Evolutionary conservation across 2,888 invertebrate genomes (phyloP).

Genomic region (Trissonchulus latispiculum): DNA sequence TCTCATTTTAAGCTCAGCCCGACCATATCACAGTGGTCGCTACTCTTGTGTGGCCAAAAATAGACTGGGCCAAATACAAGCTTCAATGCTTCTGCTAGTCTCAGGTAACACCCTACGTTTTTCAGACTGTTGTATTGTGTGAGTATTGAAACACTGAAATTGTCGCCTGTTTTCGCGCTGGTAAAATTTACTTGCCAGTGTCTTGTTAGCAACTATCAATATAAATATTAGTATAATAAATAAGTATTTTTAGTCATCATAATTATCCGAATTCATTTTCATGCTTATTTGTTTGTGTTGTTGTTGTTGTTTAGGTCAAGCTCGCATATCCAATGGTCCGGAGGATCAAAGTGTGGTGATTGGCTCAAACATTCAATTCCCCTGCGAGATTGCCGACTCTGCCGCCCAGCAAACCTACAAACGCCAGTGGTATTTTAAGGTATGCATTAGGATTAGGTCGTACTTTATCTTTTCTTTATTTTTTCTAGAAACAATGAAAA

Average conservation of each 20-base stretch:
- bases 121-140: no score
- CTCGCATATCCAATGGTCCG: constrained; percentile 65
- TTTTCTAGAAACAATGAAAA: no score
- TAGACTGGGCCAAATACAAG: constrained; percentile 73
- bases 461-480: not conserved
- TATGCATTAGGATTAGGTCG: not conserved
- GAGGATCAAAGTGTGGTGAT: constrained; percentile 61
- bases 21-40: constrained; percentile 70
- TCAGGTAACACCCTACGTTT: no score
- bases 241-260: no score
- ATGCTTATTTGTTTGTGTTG: no score
- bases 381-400: constrained; percentile 81
- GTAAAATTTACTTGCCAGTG: no score
- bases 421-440: constrained; percentile 26
- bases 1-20: constrained; percentile 72
- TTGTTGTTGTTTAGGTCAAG: constrained; percentile 60
- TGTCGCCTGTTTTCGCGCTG: no score
- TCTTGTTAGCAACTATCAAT: no score
- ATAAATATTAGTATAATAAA: no score
- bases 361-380: constrained; percentile 80
- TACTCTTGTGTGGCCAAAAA: constrained; percentile 81
- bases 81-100: constrained; percentile 69
- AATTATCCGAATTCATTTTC: no score
- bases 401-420: constrained; percentile 30
- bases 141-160: no score